Evolutionary conservation across 2,888 invertebrate species (phyloP), one percentile per base, ranked within the genome.

Genomic region (Euspilapteryx auroguttella): DNA sequence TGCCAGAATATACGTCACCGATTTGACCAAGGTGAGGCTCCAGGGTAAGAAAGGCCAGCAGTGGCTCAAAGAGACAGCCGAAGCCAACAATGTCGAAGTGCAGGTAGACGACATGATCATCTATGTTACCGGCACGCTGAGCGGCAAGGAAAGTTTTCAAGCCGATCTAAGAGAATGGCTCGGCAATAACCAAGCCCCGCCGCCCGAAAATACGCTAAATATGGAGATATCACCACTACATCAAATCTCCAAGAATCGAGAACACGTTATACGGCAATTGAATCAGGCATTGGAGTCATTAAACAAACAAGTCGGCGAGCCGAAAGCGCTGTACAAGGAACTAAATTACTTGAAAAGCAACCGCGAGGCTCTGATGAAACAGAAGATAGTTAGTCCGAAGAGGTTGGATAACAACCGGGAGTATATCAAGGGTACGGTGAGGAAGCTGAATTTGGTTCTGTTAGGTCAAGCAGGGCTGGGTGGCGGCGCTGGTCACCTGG

Each of bases 401-500:
- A 49, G 50, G 36, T 35, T 71, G 20, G 39, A 38, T 2, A 56
- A 63, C 34, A 69, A 50, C 36, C 52, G 56, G 29, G 40, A 57
- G 27, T 40, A 55, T 34, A 77, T 80, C 2, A 78, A 78, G 31
- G 51, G 51, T 25, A 55, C 64, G 41, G 46, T 78, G 3, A 77
- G 59, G 29, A 61, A 58, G 26, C 48, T 82, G 1, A 82, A 82
- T 40, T 81, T 79, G 68, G 66, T 82, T 17, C 51, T 82, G 4
- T 47, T 82, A 4, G 82, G 82, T 0, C 81, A 82, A 47, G 78
- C 78, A 0, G 82, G 81, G 1, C 63, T 82, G 12, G 58, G 58
- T 3, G 68, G 76, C 31, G 82, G 82, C 2, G 42, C 54, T 1
- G 40, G 45, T 32, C 78, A 79, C 40, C 43, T 81, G 13, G 62